These are phyloP conservation scores for Goniozus legneri DNA, from an alignment of 1,140 invertebrate genomes.

Conservation along the genomic window DNA sequence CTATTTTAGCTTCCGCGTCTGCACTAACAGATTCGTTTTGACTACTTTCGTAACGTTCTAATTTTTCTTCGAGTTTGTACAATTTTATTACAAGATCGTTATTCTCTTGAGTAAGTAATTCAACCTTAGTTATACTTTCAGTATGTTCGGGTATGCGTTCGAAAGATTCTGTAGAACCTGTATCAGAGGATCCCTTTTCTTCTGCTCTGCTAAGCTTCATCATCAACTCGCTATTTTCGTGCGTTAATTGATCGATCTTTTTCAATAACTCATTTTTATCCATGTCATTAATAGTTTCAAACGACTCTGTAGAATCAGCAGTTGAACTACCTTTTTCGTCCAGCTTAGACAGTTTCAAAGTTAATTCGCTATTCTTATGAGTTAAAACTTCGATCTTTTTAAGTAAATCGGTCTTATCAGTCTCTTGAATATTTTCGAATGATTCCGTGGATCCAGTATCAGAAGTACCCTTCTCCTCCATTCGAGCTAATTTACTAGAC, in stretches of 20 bases:
- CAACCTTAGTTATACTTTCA: slow-evolving; percentile 66
- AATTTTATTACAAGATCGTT: slow-evolving; percentile 54
- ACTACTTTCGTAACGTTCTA: slow-evolving; percentile 18
- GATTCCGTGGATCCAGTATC: slow-evolving; percentile 40
- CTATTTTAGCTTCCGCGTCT: slow-evolving; percentile 8
- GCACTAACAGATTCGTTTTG: background rate
- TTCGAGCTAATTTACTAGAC: slow-evolving; percentile 52
- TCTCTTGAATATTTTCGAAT: slow-evolving; percentile 44
- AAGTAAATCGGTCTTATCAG: slow-evolving; percentile 60
- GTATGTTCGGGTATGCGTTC: slow-evolving; percentile 44
- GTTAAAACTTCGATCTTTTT: slow-evolving; percentile 65
- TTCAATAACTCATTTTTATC: slow-evolving; percentile 60
- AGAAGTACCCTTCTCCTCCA: slow-evolving; percentile 55
- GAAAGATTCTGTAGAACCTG: slow-evolving; percentile 50
- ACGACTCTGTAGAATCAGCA: slow-evolving; percentile 37
- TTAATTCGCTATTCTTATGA: slow-evolving; percentile 57
- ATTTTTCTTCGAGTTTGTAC: slow-evolving; percentile 47
- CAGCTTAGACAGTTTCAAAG: slow-evolving; percentile 27
- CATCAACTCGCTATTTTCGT: slow-evolving; percentile 59
- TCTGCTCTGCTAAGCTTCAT: slow-evolving; percentile 56
- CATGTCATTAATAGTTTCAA: slow-evolving; percentile 33
- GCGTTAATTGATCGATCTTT: slow-evolving; percentile 62
- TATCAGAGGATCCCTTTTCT: slow-evolving; percentile 57
- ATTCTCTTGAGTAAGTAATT: slow-evolving; percentile 63
- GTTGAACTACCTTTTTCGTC: slow-evolving; percentile 33